phyloP scores from a whole-genome alignment of 2,113 vertebrate species.

The Gasterosteus aculeatus region DNA sequence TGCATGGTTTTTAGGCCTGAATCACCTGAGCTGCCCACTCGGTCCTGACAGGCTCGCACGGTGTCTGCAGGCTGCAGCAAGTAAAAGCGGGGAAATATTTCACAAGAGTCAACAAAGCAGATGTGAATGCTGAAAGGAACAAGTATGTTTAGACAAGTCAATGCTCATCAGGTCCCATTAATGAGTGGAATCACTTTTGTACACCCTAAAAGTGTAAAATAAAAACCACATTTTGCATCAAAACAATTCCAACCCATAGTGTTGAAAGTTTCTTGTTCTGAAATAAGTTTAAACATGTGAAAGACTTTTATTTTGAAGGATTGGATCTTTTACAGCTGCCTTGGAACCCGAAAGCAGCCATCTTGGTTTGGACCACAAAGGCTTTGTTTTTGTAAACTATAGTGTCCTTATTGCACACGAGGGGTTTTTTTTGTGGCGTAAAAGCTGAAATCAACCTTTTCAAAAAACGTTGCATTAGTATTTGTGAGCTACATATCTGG shows the following conservation, averaged over 20 bases:
- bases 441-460: background rate
- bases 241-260: too few relatives aligned
- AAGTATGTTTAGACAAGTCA: background rate
- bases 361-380: background rate
- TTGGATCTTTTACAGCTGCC: background rate
- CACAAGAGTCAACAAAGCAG: conserved; percentile 6
- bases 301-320: background rate
- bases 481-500: too few relatives aligned
- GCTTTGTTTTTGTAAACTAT: background rate
- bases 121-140: fast-evolving
- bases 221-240: too few relatives aligned
- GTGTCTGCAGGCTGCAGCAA: conserved; percentile 19
- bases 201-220: background rate
- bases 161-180: background rate
- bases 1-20: background rate
- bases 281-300: background rate
- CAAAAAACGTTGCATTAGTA: too few relatives aligned
- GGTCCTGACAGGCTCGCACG: background rate
- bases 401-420: background rate
- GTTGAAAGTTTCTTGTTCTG: background rate
- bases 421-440: too few relatives aligned
- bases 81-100: conserved; percentile 13
- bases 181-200: background rate
- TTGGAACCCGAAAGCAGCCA: background rate
- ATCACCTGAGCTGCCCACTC: background rate